Percentiles rank a stretch among this genome's conserved stretches.
phyloP scores from a whole-genome alignment of 2,797 vertebrate species.

The Poecilia velifera region DNA sequence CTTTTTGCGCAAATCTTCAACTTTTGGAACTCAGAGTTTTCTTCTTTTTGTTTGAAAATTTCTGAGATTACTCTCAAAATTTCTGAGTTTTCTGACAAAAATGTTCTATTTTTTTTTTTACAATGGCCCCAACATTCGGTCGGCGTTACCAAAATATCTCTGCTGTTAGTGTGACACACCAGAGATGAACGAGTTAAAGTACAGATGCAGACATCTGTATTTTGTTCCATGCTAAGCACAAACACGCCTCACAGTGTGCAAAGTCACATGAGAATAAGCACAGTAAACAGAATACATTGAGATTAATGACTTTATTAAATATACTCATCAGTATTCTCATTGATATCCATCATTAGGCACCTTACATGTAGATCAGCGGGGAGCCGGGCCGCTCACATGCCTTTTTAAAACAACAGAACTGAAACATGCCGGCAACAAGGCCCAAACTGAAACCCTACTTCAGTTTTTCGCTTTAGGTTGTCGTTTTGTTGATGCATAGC shows the following conservation, averaged over 20 bases:
- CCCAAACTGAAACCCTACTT: conserved; percentile 19
- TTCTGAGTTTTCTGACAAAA: too few relatives aligned
- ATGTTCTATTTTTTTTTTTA: background rate
- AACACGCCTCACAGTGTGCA: background rate
- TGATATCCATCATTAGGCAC: conserved; percentile 72
- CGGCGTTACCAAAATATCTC: background rate
- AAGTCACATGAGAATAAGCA: conserved; percentile 20
- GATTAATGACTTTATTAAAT: conserved; percentile 71
- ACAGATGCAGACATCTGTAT: background rate
- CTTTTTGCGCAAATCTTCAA: too few relatives aligned
- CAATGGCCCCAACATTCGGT: background rate
- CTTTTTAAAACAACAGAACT: conserved; percentile 52
- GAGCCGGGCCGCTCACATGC: conserved; percentile 61
- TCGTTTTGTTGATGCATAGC: conserved; percentile 31
- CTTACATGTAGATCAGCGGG: conserved; percentile 59
- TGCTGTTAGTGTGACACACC: background rate
- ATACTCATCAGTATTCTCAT: conserved; percentile 64
- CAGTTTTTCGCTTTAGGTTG: conserved; percentile 12
- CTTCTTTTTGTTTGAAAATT: background rate
- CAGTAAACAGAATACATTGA: conserved; percentile 31
- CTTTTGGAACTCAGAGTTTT: too few relatives aligned
- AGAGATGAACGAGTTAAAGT: background rate
- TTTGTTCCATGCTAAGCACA: background rate
- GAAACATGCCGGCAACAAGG: conserved; percentile 60
- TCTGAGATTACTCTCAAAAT: background rate